Base-by-base conservation (phyloP, 2,888 invertebrate genomes). In the Coelinius sp. region DNA sequence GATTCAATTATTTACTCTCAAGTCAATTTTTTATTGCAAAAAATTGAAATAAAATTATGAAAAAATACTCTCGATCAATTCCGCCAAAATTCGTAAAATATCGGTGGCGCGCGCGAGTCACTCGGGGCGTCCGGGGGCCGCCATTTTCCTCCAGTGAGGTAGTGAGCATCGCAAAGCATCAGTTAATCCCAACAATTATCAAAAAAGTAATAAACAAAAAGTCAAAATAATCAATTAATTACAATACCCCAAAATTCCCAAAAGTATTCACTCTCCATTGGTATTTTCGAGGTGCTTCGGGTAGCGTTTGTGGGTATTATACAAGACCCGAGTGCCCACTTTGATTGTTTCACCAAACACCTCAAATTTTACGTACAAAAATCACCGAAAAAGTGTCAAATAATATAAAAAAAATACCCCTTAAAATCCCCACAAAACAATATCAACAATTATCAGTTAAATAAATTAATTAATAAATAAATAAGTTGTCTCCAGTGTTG, bases 131-230 rank as follows among this genome's bases (percentile, higher is more conserved):
- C 72, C 84, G 84, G 85, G 84, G 81, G 85, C 84, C 85, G 85
- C 85, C 85, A 86, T 86, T 86, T 86, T 86, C 84, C 82, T 86
- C 82, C 82, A 83, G 85, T 80, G 82, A 83, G 84, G 84, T 84
- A 85, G 75, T 76, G 83, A 84, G 82, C 84, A 85, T 84, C 79
- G 83, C 82, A 82, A 84, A 25, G 81, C 82, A 79, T 81, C 49
- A 74, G 71, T 73, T 63, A 41, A 24, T 12, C n/a, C 22, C 41
- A 63, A 63, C 14, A 63, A 22, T 41, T 7, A 4, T 1, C 7
- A n/a, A 56, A 14, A 3, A 56, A 31, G n/a, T 14, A 35, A 17
- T 8, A 35, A 14, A 31, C 31, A 0, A 59, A 59, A 20, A 12
- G 12, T 35, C 14, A 25, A n/a, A 25, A 53, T 3, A 59, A 35